A percentile compares a stretch with the other conserved stretches of the same genome.
Evolutionary conservation across 2,113 vertebrate species (phyloP).

Genomic region (Sciurus niger): DNA sequence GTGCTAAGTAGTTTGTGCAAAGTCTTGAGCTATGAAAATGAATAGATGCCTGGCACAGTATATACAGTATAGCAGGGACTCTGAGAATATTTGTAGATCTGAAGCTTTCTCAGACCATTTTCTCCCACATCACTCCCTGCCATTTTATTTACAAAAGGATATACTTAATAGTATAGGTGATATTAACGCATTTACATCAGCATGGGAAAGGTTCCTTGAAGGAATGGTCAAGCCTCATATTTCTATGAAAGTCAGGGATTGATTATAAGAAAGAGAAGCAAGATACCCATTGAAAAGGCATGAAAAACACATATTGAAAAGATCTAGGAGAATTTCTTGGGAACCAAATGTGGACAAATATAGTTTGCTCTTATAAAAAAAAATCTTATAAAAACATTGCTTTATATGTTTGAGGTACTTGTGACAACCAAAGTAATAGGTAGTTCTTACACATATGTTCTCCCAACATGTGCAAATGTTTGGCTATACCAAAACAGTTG

Average conservation of each 20-base stretch:
- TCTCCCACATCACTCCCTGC: not conserved
- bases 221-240: not conserved
- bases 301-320: not conserved
- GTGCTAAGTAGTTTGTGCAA: not conserved
- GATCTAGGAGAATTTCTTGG: not conserved
- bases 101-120: not conserved
- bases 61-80: not conserved
- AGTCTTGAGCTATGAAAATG: not conserved
- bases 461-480: not conserved
- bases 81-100: not conserved
- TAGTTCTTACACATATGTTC: not conserved
- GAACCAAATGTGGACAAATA: not conserved
- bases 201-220: not conserved
- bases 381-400: not conserved
- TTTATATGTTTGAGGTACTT: not conserved
- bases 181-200: not conserved
- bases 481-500: not conserved
- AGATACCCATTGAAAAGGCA: not conserved
- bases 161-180: not conserved
- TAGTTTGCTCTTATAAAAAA: not conserved
- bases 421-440: not conserved
- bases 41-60: not conserved
- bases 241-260: not conserved
- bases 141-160: not conserved
- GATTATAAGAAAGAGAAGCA: conserved; percentile 11